These are phyloP conservation scores for Opisthograptis luteolata DNA, from an alignment of 2,888 invertebrate genomes.

Conservation along the genomic window DNA sequence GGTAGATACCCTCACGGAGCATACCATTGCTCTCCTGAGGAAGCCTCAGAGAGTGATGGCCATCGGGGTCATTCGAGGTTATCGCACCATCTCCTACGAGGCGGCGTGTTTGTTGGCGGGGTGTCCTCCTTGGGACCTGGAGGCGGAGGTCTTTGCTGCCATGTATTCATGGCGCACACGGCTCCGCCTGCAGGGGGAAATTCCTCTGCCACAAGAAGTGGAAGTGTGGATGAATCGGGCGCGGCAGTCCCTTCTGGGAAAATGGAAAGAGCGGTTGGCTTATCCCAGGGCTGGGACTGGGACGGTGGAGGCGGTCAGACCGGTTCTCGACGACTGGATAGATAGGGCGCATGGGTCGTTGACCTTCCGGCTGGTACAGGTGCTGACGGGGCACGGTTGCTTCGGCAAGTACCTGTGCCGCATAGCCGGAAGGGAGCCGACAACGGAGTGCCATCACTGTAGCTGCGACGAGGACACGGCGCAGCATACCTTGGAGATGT, in stretches of 20 bases:
- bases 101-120: conserved; percentile 10
- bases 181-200: not conserved
- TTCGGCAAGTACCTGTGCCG: conserved; percentile 5
- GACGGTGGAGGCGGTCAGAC: not conserved
- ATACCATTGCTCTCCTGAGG: not conserved
- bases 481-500: conserved; percentile 11
- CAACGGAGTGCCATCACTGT: conserved; percentile 5
- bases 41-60: conserved; percentile 3
- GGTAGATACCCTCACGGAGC: not conserved
- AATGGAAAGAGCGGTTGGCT: not conserved
- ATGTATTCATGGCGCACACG: not conserved
- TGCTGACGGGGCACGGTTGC: no score
- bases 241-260: not conserved
- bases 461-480: conserved; percentile 6
- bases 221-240: not conserved
- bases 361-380: no score
- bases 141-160: conserved; percentile 3
- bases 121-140: conserved; percentile 14
- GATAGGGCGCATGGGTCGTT: conserved; percentile 1
- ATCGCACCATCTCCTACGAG: conserved; percentile 18
- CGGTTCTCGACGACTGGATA: not conserved
- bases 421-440: conserved; percentile 7
- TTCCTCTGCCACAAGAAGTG: not conserved
- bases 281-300: not conserved
- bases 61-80: conserved; percentile 2